Evolutionary conservation across 2,888 invertebrate species (phyloP).

Genomic region (Drosophila fulvimacula): DNA sequence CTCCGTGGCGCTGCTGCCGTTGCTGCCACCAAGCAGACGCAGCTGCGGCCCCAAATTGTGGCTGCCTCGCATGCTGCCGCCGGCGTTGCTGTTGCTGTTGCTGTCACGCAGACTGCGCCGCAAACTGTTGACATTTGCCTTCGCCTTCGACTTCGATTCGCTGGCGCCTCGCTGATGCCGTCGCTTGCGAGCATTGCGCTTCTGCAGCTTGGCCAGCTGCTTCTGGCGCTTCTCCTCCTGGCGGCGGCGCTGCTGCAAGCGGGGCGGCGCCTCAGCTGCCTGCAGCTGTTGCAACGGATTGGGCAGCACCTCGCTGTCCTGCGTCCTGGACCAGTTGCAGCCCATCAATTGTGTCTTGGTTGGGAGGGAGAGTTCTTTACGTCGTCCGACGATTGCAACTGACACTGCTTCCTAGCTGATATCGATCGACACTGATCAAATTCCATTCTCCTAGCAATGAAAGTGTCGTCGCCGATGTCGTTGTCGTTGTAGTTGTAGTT

Average conservation of each 20-base stretch:
- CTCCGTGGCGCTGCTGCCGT: conserved; percentile 58
- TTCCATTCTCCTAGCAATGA: conserved; percentile 29
- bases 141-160: not conserved
- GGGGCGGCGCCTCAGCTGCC: conserved; percentile 50
- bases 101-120: conserved; percentile 24
- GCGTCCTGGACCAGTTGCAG: conserved; percentile 77
- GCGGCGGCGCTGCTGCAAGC: conserved; percentile 52
- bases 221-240: conserved; percentile 78
- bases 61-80: conserved; percentile 16
- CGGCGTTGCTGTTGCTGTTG: not conserved
- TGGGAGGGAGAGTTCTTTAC: not conserved
- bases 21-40: conserved; percentile 67
- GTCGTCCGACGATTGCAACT: conserved; percentile 8
- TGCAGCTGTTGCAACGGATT: conserved; percentile 81
- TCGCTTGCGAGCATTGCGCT: conserved; percentile 74
- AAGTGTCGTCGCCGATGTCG: conserved; percentile 8
- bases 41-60: conserved; percentile 49
- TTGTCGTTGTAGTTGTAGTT: not conserved
- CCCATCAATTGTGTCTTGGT: conserved; percentile 70
- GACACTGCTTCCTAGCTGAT: conserved; percentile 34
- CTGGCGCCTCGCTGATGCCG: conserved; percentile 17
- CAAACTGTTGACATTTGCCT: not conserved
- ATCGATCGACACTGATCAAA: conserved; percentile 39
- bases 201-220: conserved; percentile 76
- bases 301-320: conserved; percentile 52